These are phyloP conservation scores for Bombus haemorrhoidalis DNA, from an alignment of 1,140 invertebrate species.

Conservation along the genomic window DNA sequence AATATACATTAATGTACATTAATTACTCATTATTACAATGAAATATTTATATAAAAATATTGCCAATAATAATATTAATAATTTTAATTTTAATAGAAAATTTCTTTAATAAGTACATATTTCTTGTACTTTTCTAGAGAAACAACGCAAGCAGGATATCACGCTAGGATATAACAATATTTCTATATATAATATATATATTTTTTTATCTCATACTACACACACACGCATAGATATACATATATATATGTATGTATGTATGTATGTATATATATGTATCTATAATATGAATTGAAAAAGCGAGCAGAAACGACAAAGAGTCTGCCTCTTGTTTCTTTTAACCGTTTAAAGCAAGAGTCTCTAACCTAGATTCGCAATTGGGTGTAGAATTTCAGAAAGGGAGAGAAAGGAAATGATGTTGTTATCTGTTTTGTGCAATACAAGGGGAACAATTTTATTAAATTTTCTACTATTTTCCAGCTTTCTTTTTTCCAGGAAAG, in stretches of 20 bases:
- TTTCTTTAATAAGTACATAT: not conserved
- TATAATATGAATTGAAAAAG: too few species aligned
- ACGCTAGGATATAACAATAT: not conserved
- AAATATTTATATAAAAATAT: too few species aligned
- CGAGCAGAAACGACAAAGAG: too few species aligned
- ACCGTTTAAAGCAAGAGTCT: slow-evolving; percentile 12
- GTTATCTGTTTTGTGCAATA: not conserved
- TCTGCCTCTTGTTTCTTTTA: not conserved
- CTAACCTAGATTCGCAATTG: slow-evolving; percentile 5
- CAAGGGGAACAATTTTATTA: not conserved
- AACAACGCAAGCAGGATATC: not conserved
- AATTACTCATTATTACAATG: too few species aligned
- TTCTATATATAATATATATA: too few species aligned
- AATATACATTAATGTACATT: too few species aligned
- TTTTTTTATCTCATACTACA: too few species aligned
- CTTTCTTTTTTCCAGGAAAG: not conserved
- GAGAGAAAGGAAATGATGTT: not conserved
- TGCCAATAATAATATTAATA: too few species aligned
- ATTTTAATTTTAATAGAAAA: too few species aligned
- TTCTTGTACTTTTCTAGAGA: not conserved
- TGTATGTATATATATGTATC: too few species aligned
- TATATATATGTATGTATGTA: too few species aligned
- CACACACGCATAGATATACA: too few species aligned
- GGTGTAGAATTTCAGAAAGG: not conserved
- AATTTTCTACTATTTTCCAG: not conserved